Base-by-base conservation (phyloP, 2,113 vertebrate genomes). In the Sula dactylatra region DNA sequence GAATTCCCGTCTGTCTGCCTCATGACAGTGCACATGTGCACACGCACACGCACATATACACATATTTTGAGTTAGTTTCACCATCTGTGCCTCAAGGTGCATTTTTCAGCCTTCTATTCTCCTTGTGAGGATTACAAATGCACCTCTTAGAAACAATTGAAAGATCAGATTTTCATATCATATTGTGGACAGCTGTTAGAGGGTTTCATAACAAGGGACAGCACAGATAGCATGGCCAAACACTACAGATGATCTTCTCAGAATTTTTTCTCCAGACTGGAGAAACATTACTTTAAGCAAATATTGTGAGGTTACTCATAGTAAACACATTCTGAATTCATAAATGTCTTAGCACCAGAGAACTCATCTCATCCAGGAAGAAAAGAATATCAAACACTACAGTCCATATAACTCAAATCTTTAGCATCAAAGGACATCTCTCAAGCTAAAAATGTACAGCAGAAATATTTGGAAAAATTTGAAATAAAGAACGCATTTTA, bases 11-110 rank as follows among this genome's bases (percentile, higher is more conserved):
- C 76, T 89, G 44, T 44, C 76, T 89, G 55, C n/a, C 36, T 86
- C 44, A 7, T 40, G 50, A 40, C 40, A 40, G 20, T 1, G 7
- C 2, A 2, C 2, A 4, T 13, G 4, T 6, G 4, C 3, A 10
- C 21, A 4, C 8, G 3, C 2, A 3, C 34, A 25, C 7, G 8
- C 1, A 1, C 34, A 13, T 4, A 15, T 21, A 12, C 29, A 25
- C 2, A 2, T 59, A 38, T 40, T 72, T 88, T 36, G 42, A 26
- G 38, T 58, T 67, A n/a, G 16, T 67, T 72, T 66, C 62, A 36
- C 27, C 36, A 50, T 54, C 66, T 11, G 0, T 40, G 29, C 36
- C 32, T 50, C 72, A 32, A 81, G 64, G 52, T 50, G 36, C 45
- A 47, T 36, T 88, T 90, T 59, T 55, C n/a, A 55, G 50, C 55